Evolutionary conservation across 2,888 invertebrate genomes (phyloP).

Genomic region (Eupithecia centaureata): DNA sequence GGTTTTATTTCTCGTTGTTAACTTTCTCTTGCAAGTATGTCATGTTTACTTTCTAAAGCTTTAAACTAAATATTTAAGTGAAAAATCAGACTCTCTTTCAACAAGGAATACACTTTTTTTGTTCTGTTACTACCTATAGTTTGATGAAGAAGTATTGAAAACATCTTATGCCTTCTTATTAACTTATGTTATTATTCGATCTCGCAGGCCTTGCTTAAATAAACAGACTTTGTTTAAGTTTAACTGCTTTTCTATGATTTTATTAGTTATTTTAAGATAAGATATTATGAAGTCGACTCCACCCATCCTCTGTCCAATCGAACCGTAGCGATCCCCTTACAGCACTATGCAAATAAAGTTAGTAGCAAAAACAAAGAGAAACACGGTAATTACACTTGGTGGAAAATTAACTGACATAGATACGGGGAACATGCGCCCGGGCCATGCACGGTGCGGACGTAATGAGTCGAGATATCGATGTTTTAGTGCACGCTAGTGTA

Average conservation of each 20-base stretch:
- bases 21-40: no score
- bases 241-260: no score
- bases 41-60: no score
- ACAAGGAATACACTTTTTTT: no score
- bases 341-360: conserved; percentile 82
- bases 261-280: not conserved
- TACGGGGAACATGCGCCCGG: conserved; percentile 70
- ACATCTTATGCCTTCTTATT: no score
- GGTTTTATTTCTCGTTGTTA: no score
- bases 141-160: no score
- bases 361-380: conserved; percentile 82
- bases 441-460: conserved; percentile 63
- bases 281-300: conserved; percentile 51
- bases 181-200: no score
- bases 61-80: no score
- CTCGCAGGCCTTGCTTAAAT: not conserved
- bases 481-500: conserved; percentile 68
- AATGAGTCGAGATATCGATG: conserved; percentile 74
- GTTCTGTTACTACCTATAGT: no score
- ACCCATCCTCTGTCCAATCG: conserved; percentile 48
- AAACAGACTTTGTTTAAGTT: no score
- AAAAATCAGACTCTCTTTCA: no score
- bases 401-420: conserved; percentile 82
- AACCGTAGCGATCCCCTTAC: conserved; percentile 65
- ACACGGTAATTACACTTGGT: conserved; percentile 81